Percentiles rank a stretch among this genome's conserved stretches.
Conservation (phyloP, 2,113 vertebrate species). For the Paratilapia polleni region DNA sequence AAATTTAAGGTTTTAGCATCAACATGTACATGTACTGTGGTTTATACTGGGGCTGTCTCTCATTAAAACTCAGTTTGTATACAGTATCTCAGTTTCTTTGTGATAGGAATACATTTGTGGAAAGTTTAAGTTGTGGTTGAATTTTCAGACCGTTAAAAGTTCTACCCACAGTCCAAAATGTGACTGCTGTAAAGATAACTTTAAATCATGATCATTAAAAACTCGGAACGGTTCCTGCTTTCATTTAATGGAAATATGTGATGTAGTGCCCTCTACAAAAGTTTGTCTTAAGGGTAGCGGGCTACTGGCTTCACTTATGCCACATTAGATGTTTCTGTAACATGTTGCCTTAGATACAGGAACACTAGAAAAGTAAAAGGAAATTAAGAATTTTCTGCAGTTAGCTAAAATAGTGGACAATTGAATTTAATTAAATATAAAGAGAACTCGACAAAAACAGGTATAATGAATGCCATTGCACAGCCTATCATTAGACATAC, state of each 20-base stretch:
- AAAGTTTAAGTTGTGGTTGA: neutral
- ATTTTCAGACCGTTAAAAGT: neutral
- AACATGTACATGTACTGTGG: neutral
- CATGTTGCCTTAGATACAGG: neutral
- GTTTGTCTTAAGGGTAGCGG: neutral
- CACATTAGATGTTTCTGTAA: neutral
- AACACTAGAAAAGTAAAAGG: neutral
- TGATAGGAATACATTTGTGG: neutral
- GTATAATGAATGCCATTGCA: neutral
- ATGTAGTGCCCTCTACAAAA: neutral
- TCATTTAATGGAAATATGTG: neutral
- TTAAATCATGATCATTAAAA: neutral
- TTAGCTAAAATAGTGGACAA: neutral
- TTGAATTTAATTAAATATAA: neutral
- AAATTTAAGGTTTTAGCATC: neutral
- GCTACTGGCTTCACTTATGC: neutral
- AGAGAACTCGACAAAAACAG: neutral
- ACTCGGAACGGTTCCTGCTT: neutral
- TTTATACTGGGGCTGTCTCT: neutral
- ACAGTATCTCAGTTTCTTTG: neutral
- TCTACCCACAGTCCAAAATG: neutral
- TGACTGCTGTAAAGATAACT: neutral
- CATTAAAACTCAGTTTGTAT: neutral
- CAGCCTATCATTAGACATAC: neutral
- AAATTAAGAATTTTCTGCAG: neutral